These are phyloP conservation scores for Conger conger DNA, from an alignment of 2,113 vertebrate genomes.

Conservation along the genomic window DNA sequence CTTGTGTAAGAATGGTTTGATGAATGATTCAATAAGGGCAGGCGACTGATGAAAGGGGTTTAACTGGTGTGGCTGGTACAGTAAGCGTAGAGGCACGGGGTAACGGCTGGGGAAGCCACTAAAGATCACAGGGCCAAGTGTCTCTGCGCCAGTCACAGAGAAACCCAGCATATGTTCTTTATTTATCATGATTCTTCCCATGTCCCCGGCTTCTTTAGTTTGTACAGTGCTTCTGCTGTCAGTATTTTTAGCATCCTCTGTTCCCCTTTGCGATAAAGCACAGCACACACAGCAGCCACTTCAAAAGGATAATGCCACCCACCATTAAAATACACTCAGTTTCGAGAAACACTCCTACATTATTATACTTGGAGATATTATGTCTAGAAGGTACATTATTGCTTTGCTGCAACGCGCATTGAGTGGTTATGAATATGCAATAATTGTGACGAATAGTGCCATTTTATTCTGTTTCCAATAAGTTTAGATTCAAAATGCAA, in stretches of 20 bases:
- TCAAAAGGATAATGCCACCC: conserved; percentile 11
- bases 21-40: too few species aligned
- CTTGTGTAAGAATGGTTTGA: too few species aligned
- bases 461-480: conserved; percentile 38
- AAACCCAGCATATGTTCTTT: background rate
- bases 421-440: conserved; percentile 38
- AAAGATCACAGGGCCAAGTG: background rate
- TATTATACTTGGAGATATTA: conserved; percentile 24
- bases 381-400: conserved; percentile 34
- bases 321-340: conserved; percentile 27
- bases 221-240: background rate
- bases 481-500: conserved; percentile 32
- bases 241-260: background rate
- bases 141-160: background rate
- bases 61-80: background rate
- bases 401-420: conserved; percentile 27
- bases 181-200: too few species aligned
- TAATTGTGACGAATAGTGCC: conserved; percentile 36
- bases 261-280: background rate
- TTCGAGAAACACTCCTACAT: conserved; percentile 24
- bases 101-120: background rate
- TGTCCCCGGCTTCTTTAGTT: background rate
- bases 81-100: background rate
- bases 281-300: conserved; percentile 16
- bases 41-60: background rate